Conservation (phyloP, 2,888 invertebrate genomes). For the Stegana nigrithorax region DNA sequence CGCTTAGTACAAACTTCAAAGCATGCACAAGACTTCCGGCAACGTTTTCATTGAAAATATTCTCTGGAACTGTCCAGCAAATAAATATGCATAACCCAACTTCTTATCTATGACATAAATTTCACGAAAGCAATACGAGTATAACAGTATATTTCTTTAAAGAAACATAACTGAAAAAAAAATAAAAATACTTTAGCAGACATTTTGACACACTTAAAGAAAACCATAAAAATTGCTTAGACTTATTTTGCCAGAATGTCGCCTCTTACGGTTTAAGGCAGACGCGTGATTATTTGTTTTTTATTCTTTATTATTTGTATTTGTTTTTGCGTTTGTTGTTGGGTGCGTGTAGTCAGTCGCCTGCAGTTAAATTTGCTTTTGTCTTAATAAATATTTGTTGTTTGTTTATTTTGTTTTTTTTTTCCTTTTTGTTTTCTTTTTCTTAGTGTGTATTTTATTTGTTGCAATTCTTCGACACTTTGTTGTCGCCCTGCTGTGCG, state of each 20-base stretch:
- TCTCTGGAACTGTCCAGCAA: no score
- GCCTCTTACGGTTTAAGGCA: no score
- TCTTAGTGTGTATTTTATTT: no score
- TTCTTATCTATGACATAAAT: conserved; percentile 12
- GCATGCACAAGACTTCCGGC: no score
- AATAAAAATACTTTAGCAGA: no score
- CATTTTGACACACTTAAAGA: conserved; percentile 33
- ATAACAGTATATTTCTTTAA: no score
- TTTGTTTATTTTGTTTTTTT: not conserved
- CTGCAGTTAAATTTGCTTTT: not conserved
- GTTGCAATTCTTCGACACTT: not conserved
- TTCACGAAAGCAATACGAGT: no score
- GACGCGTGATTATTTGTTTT: not conserved
- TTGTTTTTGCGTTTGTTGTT: not conserved
- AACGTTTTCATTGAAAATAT: no score
- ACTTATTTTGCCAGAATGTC: no score
- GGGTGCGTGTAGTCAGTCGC: not conserved
- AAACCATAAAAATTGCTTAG: conserved; percentile 5
- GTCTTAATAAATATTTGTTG: not conserved
- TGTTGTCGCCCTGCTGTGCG: not conserved
- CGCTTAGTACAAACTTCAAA: no score
- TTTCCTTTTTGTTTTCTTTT: no score
- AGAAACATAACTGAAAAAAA: no score
- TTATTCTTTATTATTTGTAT: not conserved
- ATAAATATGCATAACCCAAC: conserved; percentile 4